These are phyloP conservation scores for Sebastes hubbsi DNA, from an alignment of 2,797 vertebrate genomes.

Conservation along the genomic window DNA sequence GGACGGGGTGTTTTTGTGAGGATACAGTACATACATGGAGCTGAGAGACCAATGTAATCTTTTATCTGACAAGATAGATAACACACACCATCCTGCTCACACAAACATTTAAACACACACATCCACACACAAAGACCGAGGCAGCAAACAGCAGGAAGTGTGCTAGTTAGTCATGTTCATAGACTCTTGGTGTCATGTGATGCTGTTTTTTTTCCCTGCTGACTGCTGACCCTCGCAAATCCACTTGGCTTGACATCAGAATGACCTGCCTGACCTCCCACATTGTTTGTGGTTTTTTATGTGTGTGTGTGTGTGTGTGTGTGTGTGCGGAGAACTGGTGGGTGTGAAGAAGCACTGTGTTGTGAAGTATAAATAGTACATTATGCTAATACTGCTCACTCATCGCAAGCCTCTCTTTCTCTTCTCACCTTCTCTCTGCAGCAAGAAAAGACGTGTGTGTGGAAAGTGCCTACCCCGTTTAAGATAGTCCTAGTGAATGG, in stretches of 20 bases:
- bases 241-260: conserved; percentile 63
- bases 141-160: conserved; percentile 69
- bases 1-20: not conserved
- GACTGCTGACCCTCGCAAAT: conserved; percentile 74
- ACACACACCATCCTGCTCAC: not conserved
- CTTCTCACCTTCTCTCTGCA: conserved; percentile 58
- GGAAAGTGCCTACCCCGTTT: conserved; percentile 88
- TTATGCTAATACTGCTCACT: conserved; percentile 26
- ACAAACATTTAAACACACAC: conserved; percentile 10
- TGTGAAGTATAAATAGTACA: not conserved
- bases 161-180: conserved; percentile 62
- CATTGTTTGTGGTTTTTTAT: conserved; percentile 27
- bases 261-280: conserved; percentile 54
- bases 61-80: conserved; percentile 1
- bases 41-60: not conserved
- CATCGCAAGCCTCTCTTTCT: conserved; percentile 16
- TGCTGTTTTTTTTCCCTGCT: conserved; percentile 64
- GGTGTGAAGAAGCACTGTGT: conserved; percentile 6
- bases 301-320: not conserved
- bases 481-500: conserved; percentile 91
- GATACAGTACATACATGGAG: not conserved
- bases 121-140: conserved; percentile 4
- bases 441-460: conserved; percentile 85
- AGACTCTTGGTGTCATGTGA: conserved; percentile 69
- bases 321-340: not conserved